These are phyloP conservation scores for Seira ritae DNA, from an alignment of 2,888 invertebrate species.

Conservation along the genomic window DNA sequence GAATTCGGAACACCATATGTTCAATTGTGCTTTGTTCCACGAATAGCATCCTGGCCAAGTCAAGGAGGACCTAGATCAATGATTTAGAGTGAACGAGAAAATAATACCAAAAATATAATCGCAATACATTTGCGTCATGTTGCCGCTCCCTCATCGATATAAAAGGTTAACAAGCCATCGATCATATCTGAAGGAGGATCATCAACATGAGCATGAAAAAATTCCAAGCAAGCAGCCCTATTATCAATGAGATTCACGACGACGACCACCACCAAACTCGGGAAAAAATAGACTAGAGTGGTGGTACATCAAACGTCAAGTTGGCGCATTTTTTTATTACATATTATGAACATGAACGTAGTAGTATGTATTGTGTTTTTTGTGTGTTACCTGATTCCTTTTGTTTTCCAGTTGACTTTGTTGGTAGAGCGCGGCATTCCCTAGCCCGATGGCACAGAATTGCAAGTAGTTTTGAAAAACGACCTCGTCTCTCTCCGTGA, in stretches of 20 bases:
- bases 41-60: slow-evolving; percentile 96
- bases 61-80: slow-evolving; percentile 84
- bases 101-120: slow-evolving; percentile 36
- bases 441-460: slow-evolving; percentile 96
- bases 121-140: slow-evolving; percentile 43
- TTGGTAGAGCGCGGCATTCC: slow-evolving; percentile 97
- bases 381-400: slow-evolving; percentile 86
- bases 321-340: not conserved
- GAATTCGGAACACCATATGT: slow-evolving; percentile 94
- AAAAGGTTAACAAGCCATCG: slow-evolving; percentile 43
- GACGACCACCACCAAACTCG: too few relatives aligned
- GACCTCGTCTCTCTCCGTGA: slow-evolving; percentile 91
- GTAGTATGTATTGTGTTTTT: too few relatives aligned
- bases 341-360: too few relatives aligned
- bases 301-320: not conserved
- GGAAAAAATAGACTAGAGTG: not conserved
- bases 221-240: not conserved
- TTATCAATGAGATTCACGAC: not conserved
- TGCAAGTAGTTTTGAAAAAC: slow-evolving; percentile 95
- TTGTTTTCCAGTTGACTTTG: slow-evolving; percentile 96
- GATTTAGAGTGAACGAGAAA: slow-evolving; percentile 24
- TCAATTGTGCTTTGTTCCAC: slow-evolving; percentile 98
- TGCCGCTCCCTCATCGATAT: slow-evolving; percentile 27
- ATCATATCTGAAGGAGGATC: slow-evolving; percentile 33
- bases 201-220: slow-evolving; percentile 1